Conservation (phyloP, 2,888 invertebrate species). For the Lasioglossum malachurum region DNA sequence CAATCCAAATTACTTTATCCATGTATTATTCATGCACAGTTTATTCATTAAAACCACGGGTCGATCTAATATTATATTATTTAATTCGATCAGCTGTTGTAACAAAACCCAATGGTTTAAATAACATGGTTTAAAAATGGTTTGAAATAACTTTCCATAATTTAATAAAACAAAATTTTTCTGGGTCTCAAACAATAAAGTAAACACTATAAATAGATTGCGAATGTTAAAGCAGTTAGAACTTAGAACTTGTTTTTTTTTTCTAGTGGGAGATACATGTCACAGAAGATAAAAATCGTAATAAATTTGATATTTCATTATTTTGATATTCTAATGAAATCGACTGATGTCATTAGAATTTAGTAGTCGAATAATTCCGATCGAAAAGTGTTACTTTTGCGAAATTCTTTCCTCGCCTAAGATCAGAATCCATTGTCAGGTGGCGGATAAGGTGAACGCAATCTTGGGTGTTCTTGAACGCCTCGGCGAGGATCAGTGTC, state of each 20-base stretch:
- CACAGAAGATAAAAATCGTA: background rate
- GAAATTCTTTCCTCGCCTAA: background rate
- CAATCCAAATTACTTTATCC: background rate
- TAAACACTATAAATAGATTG: background rate
- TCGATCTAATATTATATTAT: background rate
- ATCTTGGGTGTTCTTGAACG: slow-evolving; percentile 5
- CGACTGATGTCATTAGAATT: background rate
- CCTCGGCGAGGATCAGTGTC: slow-evolving; percentile 40
- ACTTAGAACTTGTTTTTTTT: background rate
- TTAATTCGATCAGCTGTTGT: background rate
- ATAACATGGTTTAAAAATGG: too few species aligned
- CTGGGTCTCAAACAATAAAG: background rate
- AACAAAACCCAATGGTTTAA: too few species aligned
- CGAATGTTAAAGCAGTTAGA: background rate
- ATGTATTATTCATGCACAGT: background rate
- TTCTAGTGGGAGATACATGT: background rate
- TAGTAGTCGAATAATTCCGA: background rate
- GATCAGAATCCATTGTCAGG: background rate
- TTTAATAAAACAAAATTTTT: background rate
- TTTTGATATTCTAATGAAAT: background rate
- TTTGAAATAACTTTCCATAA: background rate
- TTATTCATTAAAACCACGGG: background rate
- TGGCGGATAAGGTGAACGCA: background rate
- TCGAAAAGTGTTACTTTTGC: too few species aligned
- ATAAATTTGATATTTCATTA: background rate